Evolutionary conservation across 2,797 vertebrate genomes (phyloP).

Genomic region (Lepilemur septentrionalis): DNA sequence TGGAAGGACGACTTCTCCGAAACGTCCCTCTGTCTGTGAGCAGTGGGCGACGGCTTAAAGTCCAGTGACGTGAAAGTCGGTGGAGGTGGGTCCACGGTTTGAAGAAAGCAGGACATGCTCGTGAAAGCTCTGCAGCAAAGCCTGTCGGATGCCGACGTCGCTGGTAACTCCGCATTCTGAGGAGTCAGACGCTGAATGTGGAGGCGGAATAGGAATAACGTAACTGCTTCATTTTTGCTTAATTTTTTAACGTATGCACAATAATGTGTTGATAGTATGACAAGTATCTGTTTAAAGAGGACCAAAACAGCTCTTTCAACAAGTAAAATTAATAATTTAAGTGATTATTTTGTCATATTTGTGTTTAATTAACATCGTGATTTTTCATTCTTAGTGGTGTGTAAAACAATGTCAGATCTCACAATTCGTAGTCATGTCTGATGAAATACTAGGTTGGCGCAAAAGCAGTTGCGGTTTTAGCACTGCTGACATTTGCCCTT

Average conservation of each 20-base stretch:
- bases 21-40: background rate
- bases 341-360: background rate
- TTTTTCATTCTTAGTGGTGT: background rate
- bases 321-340: background rate
- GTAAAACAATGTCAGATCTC: background rate
- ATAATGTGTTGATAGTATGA: accelerated
- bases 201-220: background rate
- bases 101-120: no score
- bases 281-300: background rate
- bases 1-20: background rate
- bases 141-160: background rate
- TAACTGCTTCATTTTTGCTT: no score
- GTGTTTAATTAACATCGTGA: background rate
- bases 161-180: background rate
- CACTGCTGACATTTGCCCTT: no score
- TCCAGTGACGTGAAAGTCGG: background rate
- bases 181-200: background rate
- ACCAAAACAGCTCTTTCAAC: background rate
- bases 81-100: background rate
- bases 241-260: accelerated
- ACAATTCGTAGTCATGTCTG: no score
- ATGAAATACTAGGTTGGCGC: background rate
- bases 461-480: no score
- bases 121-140: accelerated
- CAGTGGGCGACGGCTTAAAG: background rate